A percentile compares a stretch with the other conserved stretches of the same genome.
Evolutionary conservation across 2,113 vertebrate genomes (phyloP).

Genomic region (Peromyscus polionotus): DNA sequence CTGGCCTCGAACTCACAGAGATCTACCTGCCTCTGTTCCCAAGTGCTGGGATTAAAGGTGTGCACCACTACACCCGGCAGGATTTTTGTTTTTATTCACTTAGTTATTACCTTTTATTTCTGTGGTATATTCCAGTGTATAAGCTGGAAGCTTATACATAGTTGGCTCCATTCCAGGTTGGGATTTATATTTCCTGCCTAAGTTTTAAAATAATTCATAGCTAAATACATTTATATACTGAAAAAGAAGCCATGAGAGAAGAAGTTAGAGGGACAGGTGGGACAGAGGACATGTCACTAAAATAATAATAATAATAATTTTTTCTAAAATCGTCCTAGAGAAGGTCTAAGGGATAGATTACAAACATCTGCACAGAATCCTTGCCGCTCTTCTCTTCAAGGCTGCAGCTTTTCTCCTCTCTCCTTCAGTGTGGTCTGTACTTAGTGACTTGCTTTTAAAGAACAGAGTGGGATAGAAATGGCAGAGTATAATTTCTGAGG

Average conservation of each 20-base stretch:
- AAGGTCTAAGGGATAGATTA: background rate
- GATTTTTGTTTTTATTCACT: slow-evolving; percentile 22
- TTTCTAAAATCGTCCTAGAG: background rate
- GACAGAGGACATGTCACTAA: background rate
- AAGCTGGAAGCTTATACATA: background rate
- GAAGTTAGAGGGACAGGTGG: slow-evolving; percentile 7
- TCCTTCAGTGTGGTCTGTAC: background rate
- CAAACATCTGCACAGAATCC: background rate
- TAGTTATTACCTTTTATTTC: background rate
- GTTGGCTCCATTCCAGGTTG: background rate
- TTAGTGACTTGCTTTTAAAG: slow-evolving; percentile 1
- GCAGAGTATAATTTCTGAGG: background rate
- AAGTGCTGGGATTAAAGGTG: background rate
- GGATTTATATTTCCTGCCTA: slow-evolving; percentile 21
- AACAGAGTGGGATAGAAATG: background rate
- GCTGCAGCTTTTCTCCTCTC: slow-evolving; percentile 1
- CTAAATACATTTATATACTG: slow-evolving; percentile 33
- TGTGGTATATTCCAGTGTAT: background rate
- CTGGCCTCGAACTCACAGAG: background rate
- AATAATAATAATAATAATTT: background rate
- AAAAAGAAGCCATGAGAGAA: slow-evolving; percentile 38
- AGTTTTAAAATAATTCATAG: slow-evolving; percentile 38
- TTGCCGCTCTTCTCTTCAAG: slow-evolving; percentile 2
- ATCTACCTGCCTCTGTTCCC: background rate
- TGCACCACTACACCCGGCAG: background rate